Percentiles rank a stretch among this genome's conserved stretches.
phyloP scores from a whole-genome alignment of 2,113 vertebrate genomes.

The Romanogobio albipinnatus region DNA sequence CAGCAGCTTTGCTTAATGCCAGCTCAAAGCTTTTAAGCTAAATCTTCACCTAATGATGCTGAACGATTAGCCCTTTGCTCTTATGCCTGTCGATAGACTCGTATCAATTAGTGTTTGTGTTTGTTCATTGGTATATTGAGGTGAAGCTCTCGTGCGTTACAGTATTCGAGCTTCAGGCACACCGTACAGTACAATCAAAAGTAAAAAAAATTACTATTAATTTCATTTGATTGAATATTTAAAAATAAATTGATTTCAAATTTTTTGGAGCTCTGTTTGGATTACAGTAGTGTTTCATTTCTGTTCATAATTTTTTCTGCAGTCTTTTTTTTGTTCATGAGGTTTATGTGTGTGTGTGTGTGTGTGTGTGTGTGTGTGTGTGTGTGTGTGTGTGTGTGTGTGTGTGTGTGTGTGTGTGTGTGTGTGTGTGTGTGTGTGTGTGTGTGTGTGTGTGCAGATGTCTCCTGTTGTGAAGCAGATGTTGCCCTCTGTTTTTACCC shows the following conservation, averaged over 20 bases:
- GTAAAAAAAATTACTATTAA: neutral
- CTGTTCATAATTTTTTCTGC: neutral
- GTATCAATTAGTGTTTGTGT: conserved; percentile 69
- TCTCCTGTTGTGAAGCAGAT: conserved; percentile 73
- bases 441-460: conserved; percentile 11
- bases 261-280: no score
- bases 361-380: neutral
- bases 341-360: neutral
- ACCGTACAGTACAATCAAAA: neutral
- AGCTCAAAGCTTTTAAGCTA: conserved; percentile 84
- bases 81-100: conserved; percentile 72
- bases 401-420: neutral
- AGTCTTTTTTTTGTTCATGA: conserved; percentile 39
- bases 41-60: conserved; percentile 86
- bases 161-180: neutral
- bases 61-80: conserved; percentile 79
- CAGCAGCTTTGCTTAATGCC: conserved; percentile 86
- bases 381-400: neutral
- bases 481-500: conserved; percentile 69
- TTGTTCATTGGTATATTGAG: conserved; percentile 5
- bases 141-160: neutral
- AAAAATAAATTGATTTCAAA: neutral
- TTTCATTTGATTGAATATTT: neutral
- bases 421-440: neutral
- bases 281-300: neutral